Evolutionary conservation across 2,888 invertebrate species (phyloP).

Genomic region (Liopterus haemorrhoidalis): DNA sequence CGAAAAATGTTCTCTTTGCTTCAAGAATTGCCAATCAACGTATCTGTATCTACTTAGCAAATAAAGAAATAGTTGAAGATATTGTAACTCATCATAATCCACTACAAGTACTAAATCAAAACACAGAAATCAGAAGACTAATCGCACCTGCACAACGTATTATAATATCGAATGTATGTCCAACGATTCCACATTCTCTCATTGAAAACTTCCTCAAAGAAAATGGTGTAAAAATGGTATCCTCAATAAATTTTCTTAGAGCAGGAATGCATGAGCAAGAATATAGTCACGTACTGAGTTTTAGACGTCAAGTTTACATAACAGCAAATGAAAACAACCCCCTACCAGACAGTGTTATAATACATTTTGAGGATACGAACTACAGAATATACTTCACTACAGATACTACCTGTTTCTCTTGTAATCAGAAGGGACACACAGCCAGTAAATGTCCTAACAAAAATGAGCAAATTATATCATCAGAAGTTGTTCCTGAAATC

Average conservation of each 20-base stretch:
- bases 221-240: slow-evolving; percentile 1
- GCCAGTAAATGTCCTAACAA: too few relatives aligned
- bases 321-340: slow-evolving; percentile 1
- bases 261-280: slow-evolving; percentile 8
- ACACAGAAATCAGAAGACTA: slow-evolving; percentile 12
- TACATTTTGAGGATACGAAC: not conserved
- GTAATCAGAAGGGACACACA: too few relatives aligned
- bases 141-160: slow-evolving; percentile 11
- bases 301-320: slow-evolving; percentile 3
- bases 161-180: slow-evolving; percentile 16
- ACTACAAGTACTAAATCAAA: slow-evolving; percentile 4
- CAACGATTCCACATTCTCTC: slow-evolving; percentile 8
- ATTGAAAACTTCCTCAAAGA: slow-evolving; percentile 6
- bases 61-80: slow-evolving; percentile 11
- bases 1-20: slow-evolving; percentile 16
- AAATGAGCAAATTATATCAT: too few relatives aligned
- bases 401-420: too few relatives aligned
- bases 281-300: slow-evolving; percentile 6
- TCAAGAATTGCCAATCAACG: slow-evolving; percentile 15
- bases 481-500: too few relatives aligned
- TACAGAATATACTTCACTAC: slow-evolving; percentile 4
- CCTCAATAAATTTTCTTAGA: slow-evolving; percentile 5
- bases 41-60: slow-evolving; percentile 15
- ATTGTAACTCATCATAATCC: slow-evolving; percentile 10
- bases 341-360: not conserved